Base-by-base conservation (phyloP, 2,888 invertebrate genomes). In the Caenorhabditis macrosperma region DNA sequence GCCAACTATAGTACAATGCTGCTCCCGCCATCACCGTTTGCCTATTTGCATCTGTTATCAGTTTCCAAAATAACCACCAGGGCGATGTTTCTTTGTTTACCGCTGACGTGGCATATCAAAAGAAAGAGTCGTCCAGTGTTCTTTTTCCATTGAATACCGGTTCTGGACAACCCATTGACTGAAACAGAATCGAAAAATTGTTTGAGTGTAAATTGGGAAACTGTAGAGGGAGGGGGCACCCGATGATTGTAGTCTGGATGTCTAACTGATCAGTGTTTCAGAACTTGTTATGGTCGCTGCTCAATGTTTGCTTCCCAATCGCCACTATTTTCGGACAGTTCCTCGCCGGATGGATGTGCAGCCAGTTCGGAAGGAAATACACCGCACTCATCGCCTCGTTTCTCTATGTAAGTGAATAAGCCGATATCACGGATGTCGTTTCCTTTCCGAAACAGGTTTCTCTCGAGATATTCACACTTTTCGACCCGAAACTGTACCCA, bases 301-400 rank as follows among this genome's bases (percentile, higher is more conserved):
- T 87, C 48, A 85, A 86, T 69, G 84, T 86, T 48, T 82, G 81
- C 68, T 87, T 87, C 75, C 87, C 87, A 3, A 80, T 85, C 46
- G 84, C 87, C 22, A 84, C 85, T 10, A 87, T 87, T 41, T 78
- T 85, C 66, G 87, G 87, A 41, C 87, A 87, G 50, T 86, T 87
- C 66, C 61, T 83, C 24, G 87, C 87, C 10, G 84, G 84, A 20
- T 82, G 81, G 77, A 67, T 85, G 63, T 86, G 85, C 59, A 69
- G 74, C 22, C 57, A 68, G 44, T 71, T 84, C 15, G 84, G 84
- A 52, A 54, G 84, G 17, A 84, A 82, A 63, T 55, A 81, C 55
- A 84, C 84, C 0, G 84, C 84, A 4, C 41, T 84, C 0, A 77
- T 84, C 28, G 78, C 84, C 17, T 81, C 82, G 15, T 69, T 76